These are phyloP conservation scores for Neogale vison DNA, from an alignment of 2,113 vertebrate genomes.

Conservation along the genomic window DNA sequence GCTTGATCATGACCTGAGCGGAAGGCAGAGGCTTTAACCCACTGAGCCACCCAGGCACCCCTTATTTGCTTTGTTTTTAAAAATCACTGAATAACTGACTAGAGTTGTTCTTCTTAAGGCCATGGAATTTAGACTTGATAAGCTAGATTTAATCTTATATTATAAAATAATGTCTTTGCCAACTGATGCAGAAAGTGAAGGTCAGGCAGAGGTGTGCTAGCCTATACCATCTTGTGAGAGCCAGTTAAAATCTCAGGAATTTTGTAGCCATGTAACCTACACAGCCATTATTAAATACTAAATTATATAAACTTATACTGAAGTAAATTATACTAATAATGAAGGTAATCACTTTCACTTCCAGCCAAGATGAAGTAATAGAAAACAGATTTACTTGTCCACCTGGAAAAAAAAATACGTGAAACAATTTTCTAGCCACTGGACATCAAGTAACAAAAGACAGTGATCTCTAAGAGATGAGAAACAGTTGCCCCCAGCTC, in stretches of 20 bases:
- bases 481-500: neutral
- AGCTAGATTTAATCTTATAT: neutral
- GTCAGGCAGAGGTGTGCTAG: neutral
- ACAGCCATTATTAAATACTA: neutral
- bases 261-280: neutral
- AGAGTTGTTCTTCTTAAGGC: neutral
- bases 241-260: neutral
- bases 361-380: neutral
- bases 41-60: too few relatives aligned
- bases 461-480: neutral
- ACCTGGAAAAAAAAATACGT: neutral
- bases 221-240: neutral
- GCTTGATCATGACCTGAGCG: too few relatives aligned
- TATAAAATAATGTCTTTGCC: neutral
- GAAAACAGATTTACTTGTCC: neutral
- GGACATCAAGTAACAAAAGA: neutral
- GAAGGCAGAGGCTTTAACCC: too few relatives aligned
- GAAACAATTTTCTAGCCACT: neutral
- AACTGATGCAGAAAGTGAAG: neutral
- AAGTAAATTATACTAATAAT: conserved; percentile 13
- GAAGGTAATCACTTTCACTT: neutral
- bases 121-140: neutral
- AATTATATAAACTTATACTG: neutral
- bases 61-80: neutral
- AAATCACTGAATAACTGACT: neutral